These are phyloP conservation scores for Craniophora ligustri DNA, from an alignment of 2,888 invertebrate species.

Conservation along the genomic window DNA sequence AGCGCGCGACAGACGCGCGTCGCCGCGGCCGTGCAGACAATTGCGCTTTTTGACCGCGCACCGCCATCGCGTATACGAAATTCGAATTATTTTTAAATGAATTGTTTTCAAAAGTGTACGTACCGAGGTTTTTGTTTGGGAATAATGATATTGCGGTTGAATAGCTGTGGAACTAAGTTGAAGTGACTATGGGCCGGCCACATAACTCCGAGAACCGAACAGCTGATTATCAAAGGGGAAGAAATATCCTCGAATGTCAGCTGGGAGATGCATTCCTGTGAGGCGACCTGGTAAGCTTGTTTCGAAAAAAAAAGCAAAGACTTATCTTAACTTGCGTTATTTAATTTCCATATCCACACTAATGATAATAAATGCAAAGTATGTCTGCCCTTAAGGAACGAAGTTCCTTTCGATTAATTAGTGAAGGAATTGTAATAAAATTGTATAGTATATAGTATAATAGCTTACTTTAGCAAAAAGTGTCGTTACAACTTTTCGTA, in stretches of 20 bases:
- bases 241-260: background rate
- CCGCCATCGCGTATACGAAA: conserved; percentile 54
- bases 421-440: no score
- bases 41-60: conserved; percentile 68
- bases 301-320: no score
- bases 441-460: no score
- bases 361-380: no score
- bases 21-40: conserved; percentile 62
- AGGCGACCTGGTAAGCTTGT: background rate
- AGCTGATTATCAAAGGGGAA: background rate
- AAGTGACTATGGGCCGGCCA: conserved; percentile 17
- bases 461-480: no score
- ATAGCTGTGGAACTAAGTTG: conserved; percentile 22
- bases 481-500: no score
- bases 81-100: conserved; percentile 60
- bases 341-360: no score
- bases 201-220: background rate
- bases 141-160: conserved; percentile 38
- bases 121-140: conserved; percentile 43
- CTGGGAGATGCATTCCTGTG: background rate
- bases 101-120: conserved; percentile 54
- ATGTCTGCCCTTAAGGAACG: no score
- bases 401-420: no score
- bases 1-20: conserved; percentile 73
- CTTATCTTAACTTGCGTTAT: no score